A percentile compares a stretch with the other conserved stretches of the same genome.
Conservation (phyloP, 2,113 vertebrate genomes). For the Opisthocomus hoazin region DNA sequence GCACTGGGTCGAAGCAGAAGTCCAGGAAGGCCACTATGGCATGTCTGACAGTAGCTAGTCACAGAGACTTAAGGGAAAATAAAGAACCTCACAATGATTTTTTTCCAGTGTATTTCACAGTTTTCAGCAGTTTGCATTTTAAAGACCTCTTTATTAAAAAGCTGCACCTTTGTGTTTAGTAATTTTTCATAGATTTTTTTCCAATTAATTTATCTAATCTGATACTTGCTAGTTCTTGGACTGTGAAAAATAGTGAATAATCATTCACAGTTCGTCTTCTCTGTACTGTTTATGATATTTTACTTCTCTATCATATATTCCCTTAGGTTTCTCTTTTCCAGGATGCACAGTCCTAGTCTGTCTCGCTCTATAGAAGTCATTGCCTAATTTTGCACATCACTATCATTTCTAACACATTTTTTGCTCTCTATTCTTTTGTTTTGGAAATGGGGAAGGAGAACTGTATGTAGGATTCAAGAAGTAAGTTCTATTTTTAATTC, state of each 20-base stretch:
- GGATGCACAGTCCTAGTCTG: neutral
- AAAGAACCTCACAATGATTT: neutral
- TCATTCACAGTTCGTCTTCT: neutral
- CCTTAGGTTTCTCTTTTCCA: neutral
- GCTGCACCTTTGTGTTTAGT: neutral
- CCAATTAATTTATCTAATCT: neutral
- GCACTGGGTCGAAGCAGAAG: neutral
- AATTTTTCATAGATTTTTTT: neutral
- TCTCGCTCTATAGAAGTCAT: neutral
- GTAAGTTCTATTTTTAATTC: neutral
- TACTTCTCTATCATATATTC: neutral
- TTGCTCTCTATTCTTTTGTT: neutral
- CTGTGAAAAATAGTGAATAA: neutral
- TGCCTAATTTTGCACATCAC: neutral
- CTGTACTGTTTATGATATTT: neutral
- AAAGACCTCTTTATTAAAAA: neutral
- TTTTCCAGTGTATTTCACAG: neutral
- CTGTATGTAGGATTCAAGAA: neutral
- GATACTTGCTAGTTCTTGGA: neutral
- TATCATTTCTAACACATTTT: neutral
- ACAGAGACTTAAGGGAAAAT: neutral
- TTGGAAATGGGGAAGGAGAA: neutral
- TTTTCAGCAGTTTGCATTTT: neutral
- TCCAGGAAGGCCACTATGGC: neutral
- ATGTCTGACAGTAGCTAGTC: neutral